phyloP scores from a whole-genome alignment of 2,888 invertebrate species.

The Cotesia congregata region DNA sequence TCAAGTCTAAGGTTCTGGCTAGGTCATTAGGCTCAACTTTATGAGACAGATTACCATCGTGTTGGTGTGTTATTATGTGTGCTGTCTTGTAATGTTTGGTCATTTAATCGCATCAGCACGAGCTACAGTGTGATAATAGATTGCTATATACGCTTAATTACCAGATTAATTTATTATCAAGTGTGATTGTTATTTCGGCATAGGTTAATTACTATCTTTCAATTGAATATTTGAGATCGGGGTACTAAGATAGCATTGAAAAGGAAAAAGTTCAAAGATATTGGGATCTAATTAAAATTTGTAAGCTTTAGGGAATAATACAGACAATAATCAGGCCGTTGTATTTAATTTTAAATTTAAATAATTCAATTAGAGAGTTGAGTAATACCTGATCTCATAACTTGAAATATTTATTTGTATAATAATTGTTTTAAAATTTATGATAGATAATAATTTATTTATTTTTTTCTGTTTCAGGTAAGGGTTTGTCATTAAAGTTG shows the following conservation, averaged over 20 bases:
- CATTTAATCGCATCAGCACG: constrained; percentile 8
- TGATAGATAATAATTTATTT: too few species aligned
- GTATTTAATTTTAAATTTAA: background rate
- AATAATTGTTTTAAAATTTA: background rate
- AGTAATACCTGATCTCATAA: background rate
- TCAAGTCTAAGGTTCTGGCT: background rate
- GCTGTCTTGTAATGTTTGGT: background rate
- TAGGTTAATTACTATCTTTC: background rate
- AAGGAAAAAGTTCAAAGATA: too few species aligned
- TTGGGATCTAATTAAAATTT: background rate
- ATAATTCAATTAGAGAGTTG: background rate
- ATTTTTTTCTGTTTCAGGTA: background rate
- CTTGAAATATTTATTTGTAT: constrained; percentile 3
- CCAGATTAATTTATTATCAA: background rate
- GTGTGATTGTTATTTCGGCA: background rate
- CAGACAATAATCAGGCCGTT: background rate
- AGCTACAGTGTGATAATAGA: constrained; percentile 10
- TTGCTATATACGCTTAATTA: background rate
- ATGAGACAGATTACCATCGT: constrained; percentile 11
- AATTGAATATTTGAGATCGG: background rate
- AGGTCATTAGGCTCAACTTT: constrained; percentile 12
- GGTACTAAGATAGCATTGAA: background rate
- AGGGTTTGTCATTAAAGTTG: background rate
- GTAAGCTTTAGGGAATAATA: background rate
- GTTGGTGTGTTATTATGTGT: background rate